Evolutionary conservation across 2,113 vertebrate species (phyloP).

Genomic region (Callionymus lyra): DNA sequence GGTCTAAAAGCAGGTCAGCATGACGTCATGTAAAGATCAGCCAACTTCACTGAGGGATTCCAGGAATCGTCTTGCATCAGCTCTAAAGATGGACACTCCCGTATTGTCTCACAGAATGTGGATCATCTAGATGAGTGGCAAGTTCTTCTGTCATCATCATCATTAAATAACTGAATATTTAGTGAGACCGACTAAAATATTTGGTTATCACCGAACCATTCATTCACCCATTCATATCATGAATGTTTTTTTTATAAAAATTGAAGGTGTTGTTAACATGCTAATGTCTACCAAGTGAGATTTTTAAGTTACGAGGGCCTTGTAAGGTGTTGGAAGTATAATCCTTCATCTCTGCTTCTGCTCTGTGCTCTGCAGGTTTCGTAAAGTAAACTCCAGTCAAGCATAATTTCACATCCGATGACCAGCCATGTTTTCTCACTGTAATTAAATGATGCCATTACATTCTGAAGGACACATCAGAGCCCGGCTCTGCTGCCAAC

Average conservation of each 20-base stretch:
- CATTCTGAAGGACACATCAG: conserved; percentile 38
- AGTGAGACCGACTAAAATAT: too few relatives aligned
- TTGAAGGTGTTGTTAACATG: too few relatives aligned
- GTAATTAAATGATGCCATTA: conserved; percentile 33
- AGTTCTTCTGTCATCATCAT: too few relatives aligned
- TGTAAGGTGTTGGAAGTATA: too few relatives aligned
- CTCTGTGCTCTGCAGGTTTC: conserved; percentile 12
- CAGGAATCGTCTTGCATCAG: conserved; percentile 24
- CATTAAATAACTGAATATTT: too few relatives aligned
- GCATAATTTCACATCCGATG: too few relatives aligned
- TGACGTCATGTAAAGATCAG: conserved; percentile 32
- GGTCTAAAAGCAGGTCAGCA: conserved; percentile 12
- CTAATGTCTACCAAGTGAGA: too few relatives aligned
- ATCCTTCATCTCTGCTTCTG: neutral
- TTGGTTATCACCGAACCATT: too few relatives aligned
- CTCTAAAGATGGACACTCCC: conserved; percentile 15
- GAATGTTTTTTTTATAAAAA: too few relatives aligned
- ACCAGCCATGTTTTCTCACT: conserved; percentile 1
- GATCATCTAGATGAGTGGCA: too few relatives aligned
- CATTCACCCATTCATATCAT: too few relatives aligned
- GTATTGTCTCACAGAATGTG: conserved; percentile 18
- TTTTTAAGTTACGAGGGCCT: too few relatives aligned
- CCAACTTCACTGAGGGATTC: conserved; percentile 12
- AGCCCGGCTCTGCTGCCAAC: conserved; percentile 18
- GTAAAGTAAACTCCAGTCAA: conserved; percentile 42